Base-by-base conservation (phyloP, 2,797 vertebrate species). In the Enteromius fasciolatus region DNA sequence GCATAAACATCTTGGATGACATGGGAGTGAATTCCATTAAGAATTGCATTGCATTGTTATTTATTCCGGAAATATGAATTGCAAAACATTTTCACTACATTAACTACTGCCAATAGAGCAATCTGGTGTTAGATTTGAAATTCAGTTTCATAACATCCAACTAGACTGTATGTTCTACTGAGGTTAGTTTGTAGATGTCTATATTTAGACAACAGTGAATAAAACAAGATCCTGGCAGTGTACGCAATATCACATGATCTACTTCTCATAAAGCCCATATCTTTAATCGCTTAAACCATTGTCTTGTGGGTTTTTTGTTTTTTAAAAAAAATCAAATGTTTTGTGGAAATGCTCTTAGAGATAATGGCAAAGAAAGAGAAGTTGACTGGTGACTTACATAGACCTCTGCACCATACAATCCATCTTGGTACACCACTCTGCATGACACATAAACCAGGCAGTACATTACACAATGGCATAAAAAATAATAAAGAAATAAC, bases 361-460 rank as follows among this genome's bases (percentile, higher is more conserved):
- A 6, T n/a, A 5, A 10, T 0, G 17, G 25, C 28, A 46, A 61
- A 46, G 3, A 17, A 11, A 18, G 23, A 20, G 25, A 39, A 28
- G n/a, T 9, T 75, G 1, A 31, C 11, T 39, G 23, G n/a, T 5
- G 48, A 89, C 94, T 90, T 87, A 96, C 95, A 80, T 95, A 96
- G 66, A 96, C 91, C 64, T 96, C 95, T 67, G 95, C 81, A 89
- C 95, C 94, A 31, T 96, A 96, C 28, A 96, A 85, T 44, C 94
- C 94, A 20, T 96, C 95, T 83, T 95, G 95, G 88, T 96, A 96
- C 0, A 96, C 93, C 84, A 96, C 91, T 54, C 95, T 96, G 87
- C 70, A 79, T 25, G 48, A 84, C 23, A 88, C 39, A 69, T 20
- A 82, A 31, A 78, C 76, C 39, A 31, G 20, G 64, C 67, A 41